Evolutionary conservation across 2,113 vertebrate species (phyloP), one percentile per base, ranked within the genome.

Genomic region (Sinocyclocheilus maitianheensis): DNA sequence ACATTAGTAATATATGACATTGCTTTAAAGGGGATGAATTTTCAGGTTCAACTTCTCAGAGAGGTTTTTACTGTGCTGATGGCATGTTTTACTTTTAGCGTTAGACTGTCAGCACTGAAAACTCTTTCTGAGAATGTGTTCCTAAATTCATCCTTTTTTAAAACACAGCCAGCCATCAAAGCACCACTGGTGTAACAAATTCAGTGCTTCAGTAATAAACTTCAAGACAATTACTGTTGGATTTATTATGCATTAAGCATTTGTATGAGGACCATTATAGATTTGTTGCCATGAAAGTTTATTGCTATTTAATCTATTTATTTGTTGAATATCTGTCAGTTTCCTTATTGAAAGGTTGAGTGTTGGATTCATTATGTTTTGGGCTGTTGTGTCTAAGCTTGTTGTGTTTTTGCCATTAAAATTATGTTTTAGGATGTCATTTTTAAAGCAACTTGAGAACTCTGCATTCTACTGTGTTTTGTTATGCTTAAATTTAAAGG

Each of bases 251-350:
- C 48, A 77, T 53, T 20, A 30, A 53, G 24, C 16, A 7, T 53
- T 77, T 77, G 48, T 53, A 77, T 30, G 22, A 75, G 22, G 40
- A 75, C 2, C 20, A 72, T 71, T 71, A 71, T 72, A 72, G 12
- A 48, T 46, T 51, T 26, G 24, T 9, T 11, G 40, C 43, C 26
- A 53, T 77, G 18, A 53, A 77, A 30, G 24, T 24, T 30, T 77
- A 53, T 53, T 51, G 13, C 7, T n/a, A 9, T 53, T 77, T 53
- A 53, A 26, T 18, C 46, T 53, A 51, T 53, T 77, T 53, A 30
- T 7, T 67, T 67, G 26, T 34, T 34, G 1, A 69, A 69, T 69
- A 69, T 69, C 65, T 69, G 14, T 69, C 0, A 24, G 11, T 48
- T 51, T 48, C n/a, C 20, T 12, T 3, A 51, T 51, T 76, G 12